phyloP scores from a whole-genome alignment of 1,140 invertebrate species.

The Calephelis virginiensis region DNA sequence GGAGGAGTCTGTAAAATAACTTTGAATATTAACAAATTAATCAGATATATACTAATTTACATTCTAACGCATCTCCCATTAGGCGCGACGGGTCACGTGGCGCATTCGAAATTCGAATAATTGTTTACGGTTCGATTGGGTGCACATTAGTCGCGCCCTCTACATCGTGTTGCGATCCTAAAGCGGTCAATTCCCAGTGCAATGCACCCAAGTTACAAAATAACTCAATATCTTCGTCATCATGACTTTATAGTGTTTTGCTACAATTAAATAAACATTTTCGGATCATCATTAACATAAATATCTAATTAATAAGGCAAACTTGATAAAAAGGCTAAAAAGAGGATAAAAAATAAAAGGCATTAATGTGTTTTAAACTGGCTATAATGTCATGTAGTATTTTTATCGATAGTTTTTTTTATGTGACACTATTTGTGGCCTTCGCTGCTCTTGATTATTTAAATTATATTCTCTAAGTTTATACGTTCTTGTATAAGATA shows the following conservation, averaged over 20 bases:
- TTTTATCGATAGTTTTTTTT: conserved; percentile 9
- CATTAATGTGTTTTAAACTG: conserved; percentile 13
- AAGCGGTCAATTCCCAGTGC: conserved; percentile 59
- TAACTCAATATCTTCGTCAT: conserved; percentile 63
- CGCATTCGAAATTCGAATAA: conserved; percentile 50
- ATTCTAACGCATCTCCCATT: conserved; percentile 16
- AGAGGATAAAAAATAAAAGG: conserved; percentile 15
- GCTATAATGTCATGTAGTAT: conserved; percentile 7
- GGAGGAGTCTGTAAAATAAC: conserved; percentile 3
- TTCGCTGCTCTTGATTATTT: background rate
- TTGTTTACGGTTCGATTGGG: conserved; percentile 52
- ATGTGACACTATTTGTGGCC: conserved; percentile 13
- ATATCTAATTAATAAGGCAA: conserved; percentile 54
- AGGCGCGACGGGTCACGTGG: conserved; percentile 49
- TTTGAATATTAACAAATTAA: conserved; percentile 15
- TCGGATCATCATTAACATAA: conserved; percentile 58
- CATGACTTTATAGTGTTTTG: conserved; percentile 54
- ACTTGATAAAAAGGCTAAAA: conserved; percentile 1
- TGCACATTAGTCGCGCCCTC: conserved; percentile 47
- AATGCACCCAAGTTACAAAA: conserved; percentile 67
- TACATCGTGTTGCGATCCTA: conserved; percentile 49
- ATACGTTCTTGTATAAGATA: too few relatives aligned
- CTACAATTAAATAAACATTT: conserved; percentile 62
- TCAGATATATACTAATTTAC: conserved; percentile 13
- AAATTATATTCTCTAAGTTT: background rate